A percentile compares a stretch with the other conserved stretches of the same genome.
phyloP scores from a whole-genome alignment of 1,140 invertebrate genomes.

The Leptopilina clavipes region DNA sequence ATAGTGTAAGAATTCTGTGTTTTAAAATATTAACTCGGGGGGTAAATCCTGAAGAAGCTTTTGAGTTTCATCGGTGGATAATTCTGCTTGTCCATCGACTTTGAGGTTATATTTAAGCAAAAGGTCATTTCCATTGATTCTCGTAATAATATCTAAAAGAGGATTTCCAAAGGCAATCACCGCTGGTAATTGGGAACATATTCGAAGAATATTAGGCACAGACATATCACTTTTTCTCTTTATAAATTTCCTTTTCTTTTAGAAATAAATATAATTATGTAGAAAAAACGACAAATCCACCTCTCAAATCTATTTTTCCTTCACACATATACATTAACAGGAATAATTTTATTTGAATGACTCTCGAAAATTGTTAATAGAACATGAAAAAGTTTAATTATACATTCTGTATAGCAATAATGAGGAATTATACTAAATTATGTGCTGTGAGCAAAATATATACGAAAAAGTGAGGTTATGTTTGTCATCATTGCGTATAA shows the following conservation, averaged over 20 bases:
- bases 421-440: too few species aligned
- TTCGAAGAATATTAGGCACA: constrained; percentile 47
- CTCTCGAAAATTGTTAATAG: too few species aligned
- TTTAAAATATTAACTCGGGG: constrained; percentile 58
- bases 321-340: too few species aligned
- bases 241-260: not conserved
- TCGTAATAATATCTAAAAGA: constrained; percentile 78
- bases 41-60: constrained; percentile 62
- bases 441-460: too few species aligned
- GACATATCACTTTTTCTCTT: constrained; percentile 37
- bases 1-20: not conserved
- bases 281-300: not conserved
- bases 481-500: too few species aligned
- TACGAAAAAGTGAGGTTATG: too few species aligned
- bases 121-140: constrained; percentile 71
- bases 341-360: too few species aligned
- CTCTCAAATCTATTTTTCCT: too few species aligned
- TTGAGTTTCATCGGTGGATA: constrained; percentile 64
- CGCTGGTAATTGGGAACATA: constrained; percentile 53
- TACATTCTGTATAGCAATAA: too few species aligned
- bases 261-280: not conserved
- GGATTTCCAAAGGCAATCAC: constrained; percentile 80
- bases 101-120: constrained; percentile 77
- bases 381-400: too few species aligned
- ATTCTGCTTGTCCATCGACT: constrained; percentile 73